Evolutionary conservation across 2,888 invertebrate species (phyloP).

Genomic region (Apodemia mormo): DNA sequence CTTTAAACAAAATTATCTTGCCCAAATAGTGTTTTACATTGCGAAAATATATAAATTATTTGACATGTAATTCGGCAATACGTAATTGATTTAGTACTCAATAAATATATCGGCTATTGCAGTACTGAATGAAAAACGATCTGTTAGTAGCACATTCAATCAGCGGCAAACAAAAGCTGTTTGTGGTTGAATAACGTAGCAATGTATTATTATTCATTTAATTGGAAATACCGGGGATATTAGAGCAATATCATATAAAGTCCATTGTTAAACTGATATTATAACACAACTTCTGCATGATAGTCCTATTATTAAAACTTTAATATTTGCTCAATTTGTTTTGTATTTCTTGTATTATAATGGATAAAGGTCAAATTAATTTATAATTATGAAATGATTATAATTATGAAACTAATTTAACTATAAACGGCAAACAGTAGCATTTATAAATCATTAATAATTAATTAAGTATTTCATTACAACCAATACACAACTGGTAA

Average conservation of each 20-base stretch:
- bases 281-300: neutral
- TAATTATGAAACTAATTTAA: no score
- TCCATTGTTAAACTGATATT: neutral
- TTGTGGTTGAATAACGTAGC: constrained; percentile 2
- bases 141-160: constrained; percentile 14
- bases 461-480: no score
- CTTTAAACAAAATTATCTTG: no score
- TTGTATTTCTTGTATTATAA: no score
- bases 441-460: no score
- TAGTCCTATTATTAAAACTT: no score
- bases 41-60: neutral
- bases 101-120: constrained; percentile 10
- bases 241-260: neutral
- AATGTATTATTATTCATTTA: constrained; percentile 1
- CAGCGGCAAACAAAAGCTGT: constrained; percentile 3
- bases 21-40: no score
- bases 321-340: no score
- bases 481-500: no score
- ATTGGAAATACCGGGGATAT: constrained; percentile 8
- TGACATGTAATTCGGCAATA: neutral
- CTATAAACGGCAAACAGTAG: no score
- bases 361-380: no score
- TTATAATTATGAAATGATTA: no score
- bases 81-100: constrained; percentile 9
- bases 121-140: neutral